phyloP scores from a whole-genome alignment of 2,797 vertebrate genomes.

The Sphenodon punctatus region DNA sequence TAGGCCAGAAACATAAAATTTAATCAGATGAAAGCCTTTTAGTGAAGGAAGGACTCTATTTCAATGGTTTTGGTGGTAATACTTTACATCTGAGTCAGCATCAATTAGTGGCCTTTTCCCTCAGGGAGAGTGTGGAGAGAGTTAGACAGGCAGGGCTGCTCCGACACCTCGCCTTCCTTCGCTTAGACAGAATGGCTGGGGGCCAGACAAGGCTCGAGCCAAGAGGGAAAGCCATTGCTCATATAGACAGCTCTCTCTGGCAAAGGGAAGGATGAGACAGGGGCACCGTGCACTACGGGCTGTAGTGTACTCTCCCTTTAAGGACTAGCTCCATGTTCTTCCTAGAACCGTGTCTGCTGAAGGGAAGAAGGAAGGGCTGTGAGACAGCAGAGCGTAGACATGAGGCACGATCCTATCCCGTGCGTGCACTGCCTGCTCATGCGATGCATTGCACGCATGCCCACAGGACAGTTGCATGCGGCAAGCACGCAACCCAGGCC shows the following conservation, averaged over 20 bases:
- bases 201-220: background rate
- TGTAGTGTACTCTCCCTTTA: too few relatives aligned
- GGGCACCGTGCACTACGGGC: too few relatives aligned
- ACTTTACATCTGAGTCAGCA: fast-evolving
- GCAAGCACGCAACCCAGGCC: too few relatives aligned
- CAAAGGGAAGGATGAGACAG: background rate
- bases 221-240: background rate
- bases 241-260: background rate
- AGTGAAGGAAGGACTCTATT: background rate
- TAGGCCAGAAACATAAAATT: background rate
- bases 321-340: background rate
- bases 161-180: background rate
- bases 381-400: background rate
- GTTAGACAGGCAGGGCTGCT: background rate
- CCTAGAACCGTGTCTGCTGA: background rate
- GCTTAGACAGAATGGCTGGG: background rate
- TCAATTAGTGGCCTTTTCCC: background rate
- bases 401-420: too few relatives aligned
- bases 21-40: background rate
- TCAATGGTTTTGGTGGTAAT: background rate
- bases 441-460: too few relatives aligned
- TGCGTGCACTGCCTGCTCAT: too few relatives aligned
- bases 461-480: too few relatives aligned
- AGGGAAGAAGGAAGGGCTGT: background rate
- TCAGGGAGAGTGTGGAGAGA: background rate